phyloP scores from a whole-genome alignment of 2,113 vertebrate species.

The Bos indicus region DNA sequence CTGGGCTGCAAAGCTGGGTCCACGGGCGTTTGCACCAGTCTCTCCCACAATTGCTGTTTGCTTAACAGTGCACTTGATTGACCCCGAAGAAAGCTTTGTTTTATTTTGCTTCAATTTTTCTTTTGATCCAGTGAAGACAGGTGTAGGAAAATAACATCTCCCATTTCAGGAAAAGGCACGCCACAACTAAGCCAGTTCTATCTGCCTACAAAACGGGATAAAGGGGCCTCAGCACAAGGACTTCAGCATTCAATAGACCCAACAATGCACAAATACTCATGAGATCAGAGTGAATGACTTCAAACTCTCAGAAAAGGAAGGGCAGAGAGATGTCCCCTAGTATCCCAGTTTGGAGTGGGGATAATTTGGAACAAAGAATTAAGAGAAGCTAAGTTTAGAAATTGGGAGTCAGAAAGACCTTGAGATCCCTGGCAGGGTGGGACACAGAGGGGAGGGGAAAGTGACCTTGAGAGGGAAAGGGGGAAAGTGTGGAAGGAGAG shows the following conservation, averaged over 20 bases:
- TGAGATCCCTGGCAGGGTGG: background rate
- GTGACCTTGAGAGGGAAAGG: background rate
- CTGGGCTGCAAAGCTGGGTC: slow-evolving; percentile 25
- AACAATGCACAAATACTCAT: background rate
- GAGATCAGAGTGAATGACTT: background rate
- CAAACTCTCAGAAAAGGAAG: background rate
- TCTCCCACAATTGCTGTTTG: slow-evolving; percentile 64
- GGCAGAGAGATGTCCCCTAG: background rate
- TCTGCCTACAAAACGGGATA: background rate
- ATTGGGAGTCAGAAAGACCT: background rate
- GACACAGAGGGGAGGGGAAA: background rate
- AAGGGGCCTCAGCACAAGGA: background rate
- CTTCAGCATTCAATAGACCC: background rate
- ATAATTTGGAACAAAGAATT: background rate
- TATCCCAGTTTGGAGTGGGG: background rate
- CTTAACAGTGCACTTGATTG: slow-evolving; percentile 6
- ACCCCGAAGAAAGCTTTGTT: slow-evolving; percentile 27
- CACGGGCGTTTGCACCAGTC: slow-evolving; percentile 16
- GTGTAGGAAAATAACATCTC: slow-evolving; percentile 60
- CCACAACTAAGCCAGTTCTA: background rate
- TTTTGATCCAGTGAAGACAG: slow-evolving; percentile 59
- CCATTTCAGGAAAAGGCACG: slow-evolving; percentile 32
- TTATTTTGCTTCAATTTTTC: slow-evolving; percentile 50
- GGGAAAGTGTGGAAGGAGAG: background rate
- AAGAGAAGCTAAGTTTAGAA: background rate